A percentile compares a stretch with the other conserved stretches of the same genome.
These are phyloP conservation scores for Scaptomyza tumidula DNA, from an alignment of 2,888 invertebrate species.

Conservation along the genomic window DNA sequence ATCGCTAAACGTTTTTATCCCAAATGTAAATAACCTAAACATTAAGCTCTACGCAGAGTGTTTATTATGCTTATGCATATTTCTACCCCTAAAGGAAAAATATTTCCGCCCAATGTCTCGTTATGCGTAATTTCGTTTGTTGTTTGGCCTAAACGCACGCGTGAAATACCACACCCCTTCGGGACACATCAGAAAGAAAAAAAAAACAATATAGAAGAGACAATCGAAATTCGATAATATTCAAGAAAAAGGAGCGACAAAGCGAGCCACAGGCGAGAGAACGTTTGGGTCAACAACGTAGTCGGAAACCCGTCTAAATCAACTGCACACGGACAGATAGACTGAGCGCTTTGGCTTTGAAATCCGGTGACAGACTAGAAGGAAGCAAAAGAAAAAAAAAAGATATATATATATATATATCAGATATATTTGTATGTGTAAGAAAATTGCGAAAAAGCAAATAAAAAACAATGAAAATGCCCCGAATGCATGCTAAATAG, in stretches of 20 bases:
- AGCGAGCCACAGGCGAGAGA: constrained; percentile 35
- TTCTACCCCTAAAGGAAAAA: neutral
- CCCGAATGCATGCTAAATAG: constrained; percentile 81
- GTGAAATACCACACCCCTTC: constrained; percentile 35
- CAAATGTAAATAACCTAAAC: neutral
- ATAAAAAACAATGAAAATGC: constrained; percentile 80
- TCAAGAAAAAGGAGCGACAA: constrained; percentile 38
- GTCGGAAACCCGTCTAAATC: constrained; percentile 64
- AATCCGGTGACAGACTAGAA: constrained; percentile 66
- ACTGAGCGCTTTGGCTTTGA: constrained; percentile 62
- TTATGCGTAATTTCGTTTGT: constrained; percentile 48
- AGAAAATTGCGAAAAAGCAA: constrained; percentile 45
- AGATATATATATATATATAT: neutral
- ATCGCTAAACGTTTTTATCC: neutral
- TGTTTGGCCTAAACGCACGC: constrained; percentile 39
- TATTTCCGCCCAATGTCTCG: constrained; percentile 13
- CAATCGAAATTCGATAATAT: constrained; percentile 80
- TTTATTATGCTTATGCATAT: neutral
- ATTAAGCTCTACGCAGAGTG: neutral
- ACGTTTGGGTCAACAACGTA: constrained; percentile 47
- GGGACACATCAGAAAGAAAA: constrained; percentile 25
- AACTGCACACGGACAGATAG: constrained; percentile 38
- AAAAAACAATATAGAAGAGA: constrained; percentile 41
- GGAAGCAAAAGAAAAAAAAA: constrained; percentile 14
- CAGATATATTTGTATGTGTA: constrained; percentile 7